These are phyloP conservation scores for Rutilus rutilus DNA, from an alignment of 2,113 vertebrate species.

Conservation along the genomic window DNA sequence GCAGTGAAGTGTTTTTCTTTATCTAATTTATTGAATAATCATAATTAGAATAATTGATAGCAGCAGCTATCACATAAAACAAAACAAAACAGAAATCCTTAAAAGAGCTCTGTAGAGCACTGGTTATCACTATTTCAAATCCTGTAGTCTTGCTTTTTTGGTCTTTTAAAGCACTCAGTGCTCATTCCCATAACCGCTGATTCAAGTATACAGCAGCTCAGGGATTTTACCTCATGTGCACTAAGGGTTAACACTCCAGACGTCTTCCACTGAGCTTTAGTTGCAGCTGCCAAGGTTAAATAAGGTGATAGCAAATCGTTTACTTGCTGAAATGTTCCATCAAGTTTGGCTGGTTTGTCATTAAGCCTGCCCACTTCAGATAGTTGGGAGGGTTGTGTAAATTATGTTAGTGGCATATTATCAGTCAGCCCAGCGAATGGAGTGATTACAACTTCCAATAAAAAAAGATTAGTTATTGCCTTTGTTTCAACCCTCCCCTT, in stretches of 20 bases:
- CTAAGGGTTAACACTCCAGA: slow-evolving; percentile 55
- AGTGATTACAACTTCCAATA: slow-evolving; percentile 33
- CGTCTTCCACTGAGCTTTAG: slow-evolving; percentile 56
- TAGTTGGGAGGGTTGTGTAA: slow-evolving; percentile 45
- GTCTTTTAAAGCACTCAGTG: not conserved
- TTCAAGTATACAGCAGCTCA: slow-evolving; percentile 27
- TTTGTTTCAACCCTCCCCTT: slow-evolving; percentile 37
- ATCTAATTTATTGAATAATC: not conserved
- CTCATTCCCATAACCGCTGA: slow-evolving; percentile 35
- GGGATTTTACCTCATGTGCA: slow-evolving; percentile 27
- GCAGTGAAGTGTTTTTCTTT: not conserved
- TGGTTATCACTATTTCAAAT: slow-evolving; percentile 1
- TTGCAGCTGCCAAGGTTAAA: slow-evolving; percentile 62
- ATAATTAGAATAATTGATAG: not conserved
- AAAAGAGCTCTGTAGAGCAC: not conserved
- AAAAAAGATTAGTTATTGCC: slow-evolving; percentile 41
- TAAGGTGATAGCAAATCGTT: slow-evolving; percentile 62
- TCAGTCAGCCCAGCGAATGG: slow-evolving; percentile 23
- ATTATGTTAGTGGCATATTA: slow-evolving; percentile 42
- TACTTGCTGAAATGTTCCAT: slow-evolving; percentile 57
- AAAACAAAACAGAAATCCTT: not conserved
- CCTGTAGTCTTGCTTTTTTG: slow-evolving; percentile 5
- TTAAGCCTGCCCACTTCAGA: slow-evolving; percentile 37
- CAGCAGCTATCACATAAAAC: no score
- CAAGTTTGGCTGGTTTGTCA: slow-evolving; percentile 65